Evolutionary conservation across 2,888 invertebrate genomes (phyloP).

Genomic region (Campoletis raptor): DNA sequence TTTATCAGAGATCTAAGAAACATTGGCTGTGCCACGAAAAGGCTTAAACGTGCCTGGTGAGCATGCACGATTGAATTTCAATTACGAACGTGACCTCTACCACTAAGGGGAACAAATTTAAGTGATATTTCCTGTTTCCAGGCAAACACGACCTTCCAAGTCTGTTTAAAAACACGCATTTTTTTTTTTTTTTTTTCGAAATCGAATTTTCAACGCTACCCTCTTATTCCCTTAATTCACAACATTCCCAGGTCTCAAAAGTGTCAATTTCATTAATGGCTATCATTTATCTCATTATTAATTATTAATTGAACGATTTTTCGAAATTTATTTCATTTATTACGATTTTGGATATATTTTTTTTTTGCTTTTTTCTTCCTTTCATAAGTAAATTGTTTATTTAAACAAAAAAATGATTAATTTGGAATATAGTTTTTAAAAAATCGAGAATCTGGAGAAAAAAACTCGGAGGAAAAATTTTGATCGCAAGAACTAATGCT

Average conservation of each 20-base stretch:
- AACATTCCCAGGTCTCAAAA: neutral
- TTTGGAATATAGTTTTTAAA: neutral
- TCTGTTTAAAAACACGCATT: neutral
- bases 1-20: slow-evolving; percentile 55
- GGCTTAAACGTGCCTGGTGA: slow-evolving; percentile 3
- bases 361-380: neutral
- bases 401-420: neutral
- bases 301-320: neutral
- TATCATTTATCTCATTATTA: neutral
- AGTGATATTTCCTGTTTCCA: slow-evolving; percentile 5
- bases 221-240: neutral
- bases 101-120: slow-evolving; percentile 8
- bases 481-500: neutral
- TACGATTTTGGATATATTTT: neutral
- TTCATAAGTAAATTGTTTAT: neutral
- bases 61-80: slow-evolving; percentile 48
- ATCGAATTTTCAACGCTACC: neutral
- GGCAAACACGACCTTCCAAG: neutral
- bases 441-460: neutral
- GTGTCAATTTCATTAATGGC: neutral
- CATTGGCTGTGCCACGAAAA: slow-evolving; percentile 23
- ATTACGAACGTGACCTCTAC: neutral
- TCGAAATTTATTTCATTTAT: neutral
- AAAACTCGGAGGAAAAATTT: neutral
- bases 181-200: neutral